Conservation (phyloP, 2,797 vertebrate species). For the Pagetopsis macropterus region DNA sequence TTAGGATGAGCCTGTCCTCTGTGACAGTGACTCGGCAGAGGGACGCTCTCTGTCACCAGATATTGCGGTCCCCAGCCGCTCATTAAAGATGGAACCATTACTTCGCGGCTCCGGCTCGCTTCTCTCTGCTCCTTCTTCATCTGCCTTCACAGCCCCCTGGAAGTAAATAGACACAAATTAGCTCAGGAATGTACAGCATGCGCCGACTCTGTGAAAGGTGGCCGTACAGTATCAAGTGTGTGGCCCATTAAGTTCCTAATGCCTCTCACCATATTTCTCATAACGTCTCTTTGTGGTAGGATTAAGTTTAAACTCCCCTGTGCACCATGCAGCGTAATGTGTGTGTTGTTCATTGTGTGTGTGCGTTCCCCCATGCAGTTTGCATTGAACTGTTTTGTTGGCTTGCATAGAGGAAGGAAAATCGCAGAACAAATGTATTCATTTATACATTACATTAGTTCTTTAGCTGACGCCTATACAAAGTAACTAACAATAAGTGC, state of each 20-base stretch:
- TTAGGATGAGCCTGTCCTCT: constrained; percentile 66
- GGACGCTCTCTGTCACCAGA: constrained; percentile 64
- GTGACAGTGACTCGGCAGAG: constrained; percentile 67
- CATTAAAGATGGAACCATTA: constrained; percentile 68
- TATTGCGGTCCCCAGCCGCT: constrained; percentile 66
- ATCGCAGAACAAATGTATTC: neutral
- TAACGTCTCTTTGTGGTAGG: constrained; percentile 51
- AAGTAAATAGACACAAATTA: constrained; percentile 76
- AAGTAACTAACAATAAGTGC: too few species aligned
- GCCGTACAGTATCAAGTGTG: constrained; percentile 31
- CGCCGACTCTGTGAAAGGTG: constrained; percentile 38
- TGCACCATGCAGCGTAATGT: constrained; percentile 48
- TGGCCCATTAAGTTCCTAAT: constrained; percentile 67
- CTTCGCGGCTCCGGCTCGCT: constrained; percentile 54
- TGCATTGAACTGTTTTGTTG: constrained; percentile 30
- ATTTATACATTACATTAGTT: neutral
- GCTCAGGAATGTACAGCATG: constrained; percentile 35
- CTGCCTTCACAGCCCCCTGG: constrained; percentile 51
- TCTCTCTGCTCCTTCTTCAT: constrained; percentile 42
- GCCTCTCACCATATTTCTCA: constrained; percentile 55
- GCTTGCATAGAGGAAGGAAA: constrained; percentile 10
- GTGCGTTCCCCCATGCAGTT: constrained; percentile 29
- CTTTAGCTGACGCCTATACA: too few species aligned
- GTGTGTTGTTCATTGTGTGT: constrained; percentile 49
- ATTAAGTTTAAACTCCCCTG: constrained; percentile 59